Conservation (phyloP, 1,140 invertebrate genomes). For the Trigoniulus corallinus region DNA sequence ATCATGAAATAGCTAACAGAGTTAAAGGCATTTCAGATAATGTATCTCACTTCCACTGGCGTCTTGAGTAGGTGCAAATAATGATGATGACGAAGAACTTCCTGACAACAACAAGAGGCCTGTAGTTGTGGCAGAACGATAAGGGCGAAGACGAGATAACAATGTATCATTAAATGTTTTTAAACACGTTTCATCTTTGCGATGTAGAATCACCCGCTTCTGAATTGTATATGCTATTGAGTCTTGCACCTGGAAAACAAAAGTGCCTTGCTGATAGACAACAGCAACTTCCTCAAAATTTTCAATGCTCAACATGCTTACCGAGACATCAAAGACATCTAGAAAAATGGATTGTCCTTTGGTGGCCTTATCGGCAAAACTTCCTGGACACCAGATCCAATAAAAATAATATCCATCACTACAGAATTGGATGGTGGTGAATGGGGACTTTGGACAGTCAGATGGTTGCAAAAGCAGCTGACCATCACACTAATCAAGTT, state of each 20-base stretch:
- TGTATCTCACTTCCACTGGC: background rate
- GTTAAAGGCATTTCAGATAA: too few species aligned
- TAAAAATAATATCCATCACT: constrained; percentile 24
- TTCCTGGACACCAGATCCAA: constrained; percentile 23
- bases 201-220: constrained; percentile 15
- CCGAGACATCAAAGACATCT: constrained; percentile 18
- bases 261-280: too few species aligned
- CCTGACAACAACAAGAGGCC: constrained; percentile 22
- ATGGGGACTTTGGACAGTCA: constrained; percentile 8
- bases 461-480: background rate
- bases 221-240: background rate
- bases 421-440: constrained; percentile 22
- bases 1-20: too few species aligned
- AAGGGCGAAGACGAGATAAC: constrained; percentile 20
- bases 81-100: background rate
- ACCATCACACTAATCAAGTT: background rate
- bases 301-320: too few species aligned
- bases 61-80: background rate
- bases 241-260: too few species aligned
- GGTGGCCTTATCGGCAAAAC: constrained; percentile 17
- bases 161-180: constrained; percentile 23
- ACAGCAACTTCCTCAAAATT: too few species aligned
- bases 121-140: constrained; percentile 18
- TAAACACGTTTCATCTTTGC: constrained; percentile 20
- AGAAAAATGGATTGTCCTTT: constrained; percentile 21